Evolutionary conservation across 2,888 invertebrate genomes (phyloP).

Genomic region (Pantelozetes paolii): DNA sequence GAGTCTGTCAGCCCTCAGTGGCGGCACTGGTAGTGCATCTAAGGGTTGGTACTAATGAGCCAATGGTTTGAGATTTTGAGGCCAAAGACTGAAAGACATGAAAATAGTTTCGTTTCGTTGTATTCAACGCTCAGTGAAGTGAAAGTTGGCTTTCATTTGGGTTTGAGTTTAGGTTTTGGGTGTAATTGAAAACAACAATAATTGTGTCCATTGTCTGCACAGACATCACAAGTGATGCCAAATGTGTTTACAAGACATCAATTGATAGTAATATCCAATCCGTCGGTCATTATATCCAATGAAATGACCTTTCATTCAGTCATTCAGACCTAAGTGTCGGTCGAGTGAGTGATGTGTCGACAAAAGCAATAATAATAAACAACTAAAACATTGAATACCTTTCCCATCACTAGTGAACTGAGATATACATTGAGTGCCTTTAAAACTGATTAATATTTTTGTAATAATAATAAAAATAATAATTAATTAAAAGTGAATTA

Average conservation of each 20-base stretch:
- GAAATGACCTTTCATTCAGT: too few species aligned
- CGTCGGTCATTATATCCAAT: too few species aligned
- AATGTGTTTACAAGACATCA: not conserved
- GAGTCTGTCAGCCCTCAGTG: not conserved
- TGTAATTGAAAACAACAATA: too few species aligned
- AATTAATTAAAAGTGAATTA: not conserved
- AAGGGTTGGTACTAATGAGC: conserved; percentile 11
- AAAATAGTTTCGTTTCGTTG: conserved; percentile 1
- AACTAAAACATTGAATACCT: too few species aligned
- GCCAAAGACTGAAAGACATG: not conserved
- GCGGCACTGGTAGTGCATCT: not conserved
- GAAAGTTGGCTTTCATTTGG: not conserved
- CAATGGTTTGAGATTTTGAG: conserved; percentile 21
- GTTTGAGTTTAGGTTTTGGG: not conserved
- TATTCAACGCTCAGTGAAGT: not conserved
- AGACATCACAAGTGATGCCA: not conserved
- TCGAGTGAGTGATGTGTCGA: too few species aligned
- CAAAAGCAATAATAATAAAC: too few species aligned
- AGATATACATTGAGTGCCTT: not conserved
- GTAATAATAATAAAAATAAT: too few species aligned
- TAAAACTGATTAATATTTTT: too few species aligned
- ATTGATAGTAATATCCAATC: too few species aligned
- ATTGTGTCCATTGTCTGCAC: too few species aligned
- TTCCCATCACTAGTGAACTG: too few species aligned
- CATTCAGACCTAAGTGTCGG: too few species aligned